Evolutionary conservation across 2,113 vertebrate genomes (phyloP).

Genomic region (Petrocephalus zakoni): DNA sequence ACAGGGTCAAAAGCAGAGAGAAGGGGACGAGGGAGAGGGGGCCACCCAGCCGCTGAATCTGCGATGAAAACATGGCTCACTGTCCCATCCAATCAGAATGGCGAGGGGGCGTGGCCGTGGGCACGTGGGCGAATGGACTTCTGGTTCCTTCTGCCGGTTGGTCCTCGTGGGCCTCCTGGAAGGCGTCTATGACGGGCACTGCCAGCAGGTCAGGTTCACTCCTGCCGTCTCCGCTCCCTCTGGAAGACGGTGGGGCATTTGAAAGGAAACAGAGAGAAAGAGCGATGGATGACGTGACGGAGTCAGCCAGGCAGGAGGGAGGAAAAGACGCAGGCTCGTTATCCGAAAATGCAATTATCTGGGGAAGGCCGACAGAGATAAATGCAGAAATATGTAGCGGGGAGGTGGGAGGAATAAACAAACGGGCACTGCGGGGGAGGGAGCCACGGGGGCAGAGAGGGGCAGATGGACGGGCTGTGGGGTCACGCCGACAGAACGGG

Average conservation of each 20-base stretch:
- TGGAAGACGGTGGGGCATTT: background rate
- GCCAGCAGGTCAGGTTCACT: background rate
- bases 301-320: background rate
- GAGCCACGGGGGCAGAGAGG: background rate
- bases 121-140: background rate
- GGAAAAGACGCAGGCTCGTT: background rate
- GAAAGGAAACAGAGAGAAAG: background rate
- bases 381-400: background rate
- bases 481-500: background rate
- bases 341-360: background rate
- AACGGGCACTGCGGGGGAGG: background rate
- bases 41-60: slow-evolving; percentile 40
- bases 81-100: slow-evolving; percentile 50
- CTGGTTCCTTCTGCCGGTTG: background rate
- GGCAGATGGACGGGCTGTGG: background rate
- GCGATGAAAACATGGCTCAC: slow-evolving; percentile 57
- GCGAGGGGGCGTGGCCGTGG: background rate
- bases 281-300: background rate
- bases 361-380: background rate
- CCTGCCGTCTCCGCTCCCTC: background rate
- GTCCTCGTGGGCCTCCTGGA: background rate
- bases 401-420: background rate
- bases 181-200: background rate
- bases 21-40: slow-evolving; percentile 36
- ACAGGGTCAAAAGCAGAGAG: slow-evolving; percentile 39